Base-by-base conservation (phyloP, 2,888 invertebrate species). In the Diaprepes abbreviatus region DNA sequence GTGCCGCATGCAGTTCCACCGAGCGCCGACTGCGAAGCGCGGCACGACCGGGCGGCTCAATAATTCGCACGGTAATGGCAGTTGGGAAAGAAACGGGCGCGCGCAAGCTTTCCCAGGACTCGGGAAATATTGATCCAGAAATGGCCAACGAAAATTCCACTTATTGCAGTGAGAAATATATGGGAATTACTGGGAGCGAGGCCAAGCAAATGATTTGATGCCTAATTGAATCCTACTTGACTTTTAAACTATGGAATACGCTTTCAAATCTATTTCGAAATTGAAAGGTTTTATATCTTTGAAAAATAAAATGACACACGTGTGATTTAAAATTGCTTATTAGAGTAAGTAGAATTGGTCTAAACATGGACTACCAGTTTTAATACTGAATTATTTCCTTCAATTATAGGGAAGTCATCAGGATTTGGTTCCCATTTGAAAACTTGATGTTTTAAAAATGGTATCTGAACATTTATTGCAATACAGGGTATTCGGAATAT, bases 11-110 rank as follows among this genome's bases (percentile, higher is more conserved):
- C 80, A 80, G 77, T 74, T 73, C 70, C 66, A 75, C 75, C 76
- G 76, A 72, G 75, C 75, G 77, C 69, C 71, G 60, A 64, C 55
- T 52, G 67, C 73, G 74, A 65, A 70, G 67, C 68, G 64, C 76
- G 74, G 70, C 73, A 78, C 79, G 74, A 80, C 79, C 79, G 77
- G 73, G 74, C 77, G 74, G 74, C 75, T 76, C 79, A 77, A 76
- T 74, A 78, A 77, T 80, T 79, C 78, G 80, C 77, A 80, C 78
- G 76, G 76, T 79, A 81, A 83, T 83, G 82, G 81, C 78, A 78
- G 77, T 73, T 77, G 71, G 70, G 74, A 66, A 76, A 73, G 74
- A 71, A 66, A 64, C 63, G 66, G 72, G 77, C 79, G 80, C 79
- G 79, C 80, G 78, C 79, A 43, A 74, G 72, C 74, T 72, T 71